phyloP scores from a whole-genome alignment of 2,797 vertebrate genomes.

The Cossypha niveicapilla region DNA sequence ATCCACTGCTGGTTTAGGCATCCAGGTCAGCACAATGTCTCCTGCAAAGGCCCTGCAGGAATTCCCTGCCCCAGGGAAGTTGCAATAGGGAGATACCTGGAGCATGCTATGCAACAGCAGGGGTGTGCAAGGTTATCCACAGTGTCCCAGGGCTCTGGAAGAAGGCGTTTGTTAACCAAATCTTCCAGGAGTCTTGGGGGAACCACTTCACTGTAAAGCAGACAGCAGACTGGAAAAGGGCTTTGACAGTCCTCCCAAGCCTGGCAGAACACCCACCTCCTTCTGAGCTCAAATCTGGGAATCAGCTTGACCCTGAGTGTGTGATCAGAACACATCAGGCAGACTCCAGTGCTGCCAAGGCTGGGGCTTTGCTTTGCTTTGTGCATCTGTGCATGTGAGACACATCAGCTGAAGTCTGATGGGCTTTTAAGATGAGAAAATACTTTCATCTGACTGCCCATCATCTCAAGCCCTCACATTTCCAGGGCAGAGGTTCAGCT shows the following conservation, averaged over 20 bases:
- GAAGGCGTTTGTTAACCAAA: not conserved
- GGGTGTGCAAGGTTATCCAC: not conserved
- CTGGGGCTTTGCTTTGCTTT: slow-evolving; percentile 28
- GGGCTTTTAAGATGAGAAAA: not conserved
- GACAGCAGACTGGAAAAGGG: not conserved
- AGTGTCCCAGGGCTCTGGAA: not conserved
- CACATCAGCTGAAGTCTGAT: not conserved
- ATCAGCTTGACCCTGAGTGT: not conserved
- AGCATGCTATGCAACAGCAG: not conserved
- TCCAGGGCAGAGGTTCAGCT: not conserved
- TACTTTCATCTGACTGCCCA: not conserved
- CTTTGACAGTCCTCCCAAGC: not conserved
- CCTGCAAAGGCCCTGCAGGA: not conserved
- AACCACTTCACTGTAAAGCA: not conserved
- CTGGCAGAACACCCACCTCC: not conserved
- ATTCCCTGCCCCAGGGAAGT: not conserved
- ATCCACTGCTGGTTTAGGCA: not conserved
- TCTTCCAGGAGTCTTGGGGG: not conserved
- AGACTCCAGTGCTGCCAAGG: not conserved
- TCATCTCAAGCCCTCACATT: not conserved
- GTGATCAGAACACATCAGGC: not conserved
- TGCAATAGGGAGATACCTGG: not conserved
- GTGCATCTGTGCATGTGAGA: not conserved
- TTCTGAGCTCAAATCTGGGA: not conserved
- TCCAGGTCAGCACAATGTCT: not conserved